Percentiles rank a stretch among this genome's conserved stretches.
phyloP scores from a whole-genome alignment of 2,888 invertebrate genomes.

The Branchipolynoe longqiensis region DNA sequence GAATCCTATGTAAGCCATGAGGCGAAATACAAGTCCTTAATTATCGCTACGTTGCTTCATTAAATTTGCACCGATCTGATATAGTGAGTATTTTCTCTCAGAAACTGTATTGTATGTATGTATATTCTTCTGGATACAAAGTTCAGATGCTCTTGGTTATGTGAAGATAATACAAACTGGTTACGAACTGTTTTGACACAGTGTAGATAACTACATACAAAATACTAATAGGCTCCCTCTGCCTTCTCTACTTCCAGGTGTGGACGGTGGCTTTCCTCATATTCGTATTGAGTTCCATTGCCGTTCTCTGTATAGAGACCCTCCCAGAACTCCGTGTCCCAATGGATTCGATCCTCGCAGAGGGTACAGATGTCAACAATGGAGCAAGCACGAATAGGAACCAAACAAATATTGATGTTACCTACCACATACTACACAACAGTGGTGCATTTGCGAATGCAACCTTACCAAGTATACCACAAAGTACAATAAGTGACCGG shows the following conservation, averaged over 20 bases:
- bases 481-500: background rate
- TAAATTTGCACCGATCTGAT: too few relatives aligned
- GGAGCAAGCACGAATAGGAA: constrained; percentile 19
- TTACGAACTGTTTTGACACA: too few relatives aligned
- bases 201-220: too few relatives aligned
- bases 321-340: constrained; percentile 61
- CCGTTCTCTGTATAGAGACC: constrained; percentile 66
- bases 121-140: too few relatives aligned
- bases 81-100: too few relatives aligned
- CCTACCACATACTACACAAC: background rate
- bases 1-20: too few relatives aligned
- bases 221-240: too few relatives aligned
- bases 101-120: too few relatives aligned
- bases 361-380: background rate
- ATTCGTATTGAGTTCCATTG: constrained; percentile 66
- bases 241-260: constrained; percentile 63
- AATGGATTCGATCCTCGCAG: background rate
- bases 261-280: constrained; percentile 66
- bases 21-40: too few relatives aligned
- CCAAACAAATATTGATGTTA: constrained; percentile 17
- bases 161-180: too few relatives aligned
- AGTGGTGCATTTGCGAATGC: background rate
- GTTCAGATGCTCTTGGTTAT: too few relatives aligned
- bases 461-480: background rate
- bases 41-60: too few relatives aligned